Evolutionary conservation across 2,888 invertebrate species (phyloP).

Genomic region (Hypomecis atomaria): DNA sequence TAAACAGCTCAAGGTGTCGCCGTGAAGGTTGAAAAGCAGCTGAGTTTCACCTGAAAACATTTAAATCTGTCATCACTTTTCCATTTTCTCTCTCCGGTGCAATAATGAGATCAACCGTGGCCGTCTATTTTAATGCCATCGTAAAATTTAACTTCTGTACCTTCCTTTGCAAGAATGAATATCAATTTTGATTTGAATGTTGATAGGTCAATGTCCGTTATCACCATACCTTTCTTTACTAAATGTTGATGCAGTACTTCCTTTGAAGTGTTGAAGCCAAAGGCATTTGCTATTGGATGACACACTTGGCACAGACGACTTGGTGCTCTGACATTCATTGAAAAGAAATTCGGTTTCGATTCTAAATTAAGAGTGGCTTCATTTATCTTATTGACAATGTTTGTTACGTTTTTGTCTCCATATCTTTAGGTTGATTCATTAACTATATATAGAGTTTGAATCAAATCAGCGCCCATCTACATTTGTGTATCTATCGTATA

Average conservation of each 20-base stretch:
- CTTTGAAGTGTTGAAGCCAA: conserved; percentile 56
- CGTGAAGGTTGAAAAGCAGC: conserved; percentile 13
- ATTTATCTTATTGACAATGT: conserved; percentile 29
- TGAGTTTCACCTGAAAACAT: conserved; percentile 11
- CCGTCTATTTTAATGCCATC: not conserved
- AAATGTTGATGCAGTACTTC: conserved; percentile 50
- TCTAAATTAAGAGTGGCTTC: conserved; percentile 35
- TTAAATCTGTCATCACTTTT: conserved; percentile 6
- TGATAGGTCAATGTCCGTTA: conserved; percentile 56
- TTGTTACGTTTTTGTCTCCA: conserved; percentile 7
- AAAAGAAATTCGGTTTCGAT: conserved; percentile 35
- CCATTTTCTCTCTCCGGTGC: conserved; percentile 8
- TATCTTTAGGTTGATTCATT: conserved; percentile 10
- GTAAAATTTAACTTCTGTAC: not conserved
- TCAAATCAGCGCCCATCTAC: not conserved
- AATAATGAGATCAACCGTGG: conserved; percentile 15
- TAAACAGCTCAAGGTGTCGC: conserved; percentile 12
- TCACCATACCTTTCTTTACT: conserved; percentile 50
- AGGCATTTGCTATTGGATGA: conserved; percentile 48
- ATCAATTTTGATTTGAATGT: not conserved
- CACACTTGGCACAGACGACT: conserved; percentile 67
- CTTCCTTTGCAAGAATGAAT: too few species aligned
- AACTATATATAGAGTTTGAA: not conserved
- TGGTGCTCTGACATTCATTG: conserved; percentile 35
- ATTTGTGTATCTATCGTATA: too few species aligned